phyloP scores from a whole-genome alignment of 2,797 vertebrate species.

The Zenarchopterus dispar region DNA sequence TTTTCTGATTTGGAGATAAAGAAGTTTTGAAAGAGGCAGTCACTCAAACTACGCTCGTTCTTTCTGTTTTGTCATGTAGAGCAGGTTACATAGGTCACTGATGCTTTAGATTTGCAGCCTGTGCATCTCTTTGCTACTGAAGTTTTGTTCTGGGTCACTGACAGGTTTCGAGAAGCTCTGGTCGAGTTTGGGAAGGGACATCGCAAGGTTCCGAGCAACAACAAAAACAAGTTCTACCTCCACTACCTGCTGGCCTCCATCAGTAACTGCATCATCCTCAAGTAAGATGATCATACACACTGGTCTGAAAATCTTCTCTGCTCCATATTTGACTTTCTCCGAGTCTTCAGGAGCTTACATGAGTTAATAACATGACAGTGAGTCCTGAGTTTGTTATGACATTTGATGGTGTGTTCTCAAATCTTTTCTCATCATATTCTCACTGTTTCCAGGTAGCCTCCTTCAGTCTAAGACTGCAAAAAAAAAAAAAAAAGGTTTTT shows the following conservation, averaged over 20 bases:
- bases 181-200: constrained; percentile 88
- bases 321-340: too few relatives aligned
- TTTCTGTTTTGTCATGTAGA: not conserved
- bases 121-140: not conserved
- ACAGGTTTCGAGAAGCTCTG: constrained; percentile 89
- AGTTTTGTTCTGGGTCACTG: not conserved
- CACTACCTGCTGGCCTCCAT: constrained; percentile 91
- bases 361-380: too few relatives aligned
- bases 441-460: too few relatives aligned
- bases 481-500: too few relatives aligned
- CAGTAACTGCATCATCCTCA: constrained; percentile 93
- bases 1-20: too few relatives aligned
- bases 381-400: too few relatives aligned
- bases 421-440: too few relatives aligned
- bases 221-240: constrained; percentile 85
- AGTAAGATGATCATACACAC: constrained; percentile 77
- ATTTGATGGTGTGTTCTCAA: too few relatives aligned
- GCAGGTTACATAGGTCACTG: not conserved
- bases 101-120: not conserved
- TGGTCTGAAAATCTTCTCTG: not conserved
- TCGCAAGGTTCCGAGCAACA: constrained; percentile 75
- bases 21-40: too few relatives aligned
- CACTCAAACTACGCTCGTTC: too few relatives aligned
- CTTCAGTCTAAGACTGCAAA: too few relatives aligned
- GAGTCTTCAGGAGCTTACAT: too few relatives aligned